Base-by-base conservation (phyloP, 92 coral and sea anemone species). In the Montipora capitata region DNA sequence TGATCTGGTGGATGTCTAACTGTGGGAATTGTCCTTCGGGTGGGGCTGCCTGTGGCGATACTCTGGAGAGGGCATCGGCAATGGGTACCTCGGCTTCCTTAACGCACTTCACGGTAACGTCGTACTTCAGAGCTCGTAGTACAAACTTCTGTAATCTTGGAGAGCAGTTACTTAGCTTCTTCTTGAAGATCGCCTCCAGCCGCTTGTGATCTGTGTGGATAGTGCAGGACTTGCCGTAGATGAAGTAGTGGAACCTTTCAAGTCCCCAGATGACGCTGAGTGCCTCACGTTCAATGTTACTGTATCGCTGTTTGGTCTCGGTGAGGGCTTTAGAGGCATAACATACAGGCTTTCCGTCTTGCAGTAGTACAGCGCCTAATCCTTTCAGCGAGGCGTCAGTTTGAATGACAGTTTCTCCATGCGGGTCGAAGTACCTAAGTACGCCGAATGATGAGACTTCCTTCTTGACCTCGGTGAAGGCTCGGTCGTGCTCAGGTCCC, bases 11-110 rank as follows among this genome's bases (percentile, higher is more conserved):
- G 69, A 64, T 64, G 69, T 64, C 69, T 64, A n/a, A 64, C 40
- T 64, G 69, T 16, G 69, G 69, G 69, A 64, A 64, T 64, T 17
- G 38, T 64, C 69, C 69, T 64, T 64, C 40, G 40, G 69, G 69
- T 16, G 13, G 83, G 18, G 40, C 80, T 12, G 54, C 49, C 77
- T 87, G 92, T 7, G 90, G 88, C 58, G 78, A 57, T 58, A 57
- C 44, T 85, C 90, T 66, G 4, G 70, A 83, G 83, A 92, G 73
- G 16, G 88, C 69, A 68, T 88, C 9, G 49, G 90, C 90, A 20
- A 79, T 72, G 41, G 78, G 68, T 44, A 87, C 78, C 64, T 93
- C 87, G 40, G 76, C 62, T 11, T 90, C 92, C 62, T 90, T 93
- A n/a, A 93, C 93, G 18, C 91, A 93, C 68, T 68, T 71, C 69